Evolutionary conservation across 1,140 invertebrate genomes (phyloP).

Genomic region (Stenopsyche tienmushanensis): DNA sequence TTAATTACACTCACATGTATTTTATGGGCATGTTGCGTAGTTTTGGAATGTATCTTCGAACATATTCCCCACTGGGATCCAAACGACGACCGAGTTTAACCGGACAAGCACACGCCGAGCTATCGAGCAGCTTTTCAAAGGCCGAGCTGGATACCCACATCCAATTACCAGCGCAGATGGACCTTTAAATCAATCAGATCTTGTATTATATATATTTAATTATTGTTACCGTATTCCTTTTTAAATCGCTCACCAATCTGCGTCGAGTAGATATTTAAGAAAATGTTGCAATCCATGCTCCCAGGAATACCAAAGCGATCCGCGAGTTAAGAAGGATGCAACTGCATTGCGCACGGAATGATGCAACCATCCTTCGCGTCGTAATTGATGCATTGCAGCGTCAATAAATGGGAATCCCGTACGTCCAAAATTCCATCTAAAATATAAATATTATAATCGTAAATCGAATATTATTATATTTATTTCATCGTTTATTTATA

Average conservation of each 20-base stretch:
- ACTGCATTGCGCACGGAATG: constrained; percentile 71
- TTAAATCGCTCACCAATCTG: constrained; percentile 57
- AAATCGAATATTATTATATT: background rate
- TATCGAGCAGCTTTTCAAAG: constrained; percentile 67
- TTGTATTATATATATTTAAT: background rate
- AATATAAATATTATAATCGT: background rate
- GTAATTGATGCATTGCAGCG: constrained; percentile 70
- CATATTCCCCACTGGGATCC: constrained; percentile 69
- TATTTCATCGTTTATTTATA: constrained; percentile 33
- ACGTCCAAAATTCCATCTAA: constrained; percentile 65
- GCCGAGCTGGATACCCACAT: constrained; percentile 78
- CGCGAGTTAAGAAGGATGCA: constrained; percentile 71
- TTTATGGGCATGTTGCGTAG: constrained; percentile 63
- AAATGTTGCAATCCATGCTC: constrained; percentile 66
- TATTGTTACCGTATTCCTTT: background rate
- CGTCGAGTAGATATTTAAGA: constrained; percentile 68
- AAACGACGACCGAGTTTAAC: constrained; percentile 68
- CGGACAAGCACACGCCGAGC: constrained; percentile 65
- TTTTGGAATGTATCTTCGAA: constrained; percentile 71
- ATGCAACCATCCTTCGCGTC: constrained; percentile 69
- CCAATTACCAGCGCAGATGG: constrained; percentile 77
- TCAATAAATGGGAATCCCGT: constrained; percentile 79
- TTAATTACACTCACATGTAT: constrained; percentile 60
- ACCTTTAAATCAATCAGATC: constrained; percentile 47
- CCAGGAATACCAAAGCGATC: constrained; percentile 74